Evolutionary conservation across 2,113 vertebrate genomes (phyloP).

Genomic region (Uropsilus gracilis): DNA sequence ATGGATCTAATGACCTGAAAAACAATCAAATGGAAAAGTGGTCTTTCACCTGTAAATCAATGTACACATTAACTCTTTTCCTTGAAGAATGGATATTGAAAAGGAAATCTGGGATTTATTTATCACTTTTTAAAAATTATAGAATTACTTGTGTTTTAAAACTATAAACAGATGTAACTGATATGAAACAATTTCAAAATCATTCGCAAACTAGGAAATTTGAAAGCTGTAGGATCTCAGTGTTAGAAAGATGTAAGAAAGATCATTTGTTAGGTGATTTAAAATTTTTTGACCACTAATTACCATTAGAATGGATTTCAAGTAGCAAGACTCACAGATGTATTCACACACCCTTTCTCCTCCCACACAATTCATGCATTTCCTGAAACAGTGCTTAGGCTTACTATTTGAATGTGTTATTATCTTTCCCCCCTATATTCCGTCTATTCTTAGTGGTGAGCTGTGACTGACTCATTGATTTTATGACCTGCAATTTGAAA

Average conservation of each 20-base stretch:
- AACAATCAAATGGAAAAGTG: neutral
- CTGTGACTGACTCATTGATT: slow-evolving; percentile 13
- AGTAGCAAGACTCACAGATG: neutral
- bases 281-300: neutral
- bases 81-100: neutral
- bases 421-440: neutral
- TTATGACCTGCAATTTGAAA: slow-evolving; percentile 10
- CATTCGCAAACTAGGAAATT: neutral
- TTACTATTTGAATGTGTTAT: slow-evolving; percentile 16
- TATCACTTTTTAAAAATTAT: neutral
- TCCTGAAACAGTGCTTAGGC: neutral
- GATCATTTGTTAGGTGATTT: neutral
- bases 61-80: neutral
- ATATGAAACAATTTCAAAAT: slow-evolving; percentile 39
- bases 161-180: neutral
- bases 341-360: neutral
- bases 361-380: neutral
- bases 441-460: neutral
- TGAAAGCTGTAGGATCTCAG: neutral
- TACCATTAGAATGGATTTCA: neutral
- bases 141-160: slow-evolving; percentile 31
- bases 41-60: slow-evolving; percentile 29
- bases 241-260: slow-evolving; percentile 7
- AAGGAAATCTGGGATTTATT: neutral
- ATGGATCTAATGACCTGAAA: neutral